These are phyloP conservation scores for Dicycla oo DNA, from an alignment of 2,888 invertebrate species.

Conservation along the genomic window DNA sequence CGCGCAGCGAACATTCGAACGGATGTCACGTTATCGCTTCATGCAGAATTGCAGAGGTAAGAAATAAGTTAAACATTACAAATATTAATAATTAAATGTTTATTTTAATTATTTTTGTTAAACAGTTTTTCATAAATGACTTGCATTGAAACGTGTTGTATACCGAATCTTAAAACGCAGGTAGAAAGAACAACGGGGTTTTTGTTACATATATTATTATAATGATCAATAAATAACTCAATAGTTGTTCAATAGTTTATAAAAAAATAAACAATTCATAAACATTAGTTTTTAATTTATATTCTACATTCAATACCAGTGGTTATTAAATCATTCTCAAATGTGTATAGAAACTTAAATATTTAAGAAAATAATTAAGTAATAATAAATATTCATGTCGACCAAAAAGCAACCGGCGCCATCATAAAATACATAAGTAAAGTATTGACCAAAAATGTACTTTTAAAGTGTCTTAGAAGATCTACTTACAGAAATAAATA, in stretches of 20 bases:
- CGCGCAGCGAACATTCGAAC: too few species aligned
- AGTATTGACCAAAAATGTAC: neutral
- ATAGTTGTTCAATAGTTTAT: neutral
- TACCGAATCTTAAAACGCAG: too few species aligned
- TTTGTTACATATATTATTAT: constrained; percentile 2
- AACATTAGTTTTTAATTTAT: neutral
- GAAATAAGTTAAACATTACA: too few species aligned
- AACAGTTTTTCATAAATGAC: too few species aligned
- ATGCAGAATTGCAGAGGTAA: too few species aligned
- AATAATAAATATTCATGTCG: too few species aligned
- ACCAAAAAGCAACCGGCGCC: neutral
- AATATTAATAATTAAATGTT: too few species aligned
- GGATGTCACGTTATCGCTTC: too few species aligned
- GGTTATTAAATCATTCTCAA: constrained; percentile 14
- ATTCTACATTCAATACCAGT: constrained; percentile 3
- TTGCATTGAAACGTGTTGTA: too few species aligned
- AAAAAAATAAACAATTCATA: neutral
- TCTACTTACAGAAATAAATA: too few species aligned
- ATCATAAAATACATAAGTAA: neutral
- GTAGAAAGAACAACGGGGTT: too few species aligned
- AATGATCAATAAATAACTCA: constrained; percentile 28
- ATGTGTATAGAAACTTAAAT: neutral
- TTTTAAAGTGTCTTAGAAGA: neutral
- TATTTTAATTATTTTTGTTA: too few species aligned
- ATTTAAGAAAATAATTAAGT: neutral